A percentile compares a stretch with the other conserved stretches of the same genome.
phyloP scores from a whole-genome alignment of 2,113 vertebrate species.

The Proterorhinus semilunaris region DNA sequence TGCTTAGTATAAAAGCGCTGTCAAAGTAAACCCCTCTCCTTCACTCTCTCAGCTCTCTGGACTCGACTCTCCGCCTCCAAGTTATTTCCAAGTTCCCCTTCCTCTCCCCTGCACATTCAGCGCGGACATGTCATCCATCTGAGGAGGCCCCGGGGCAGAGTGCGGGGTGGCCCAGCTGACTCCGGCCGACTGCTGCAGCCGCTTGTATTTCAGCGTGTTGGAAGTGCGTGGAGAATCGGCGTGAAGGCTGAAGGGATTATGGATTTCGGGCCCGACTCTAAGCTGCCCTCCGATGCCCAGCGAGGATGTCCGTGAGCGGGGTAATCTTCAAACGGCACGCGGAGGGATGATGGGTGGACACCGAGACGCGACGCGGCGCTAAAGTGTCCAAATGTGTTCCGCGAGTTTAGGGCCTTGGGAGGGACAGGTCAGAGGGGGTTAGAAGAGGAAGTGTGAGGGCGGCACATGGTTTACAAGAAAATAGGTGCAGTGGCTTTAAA shows the following conservation, averaged over 20 bases:
- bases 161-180: slow-evolving; percentile 35
- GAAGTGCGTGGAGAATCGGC: slow-evolving; percentile 77
- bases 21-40: slow-evolving; percentile 20
- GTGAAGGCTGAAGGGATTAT: slow-evolving; percentile 78
- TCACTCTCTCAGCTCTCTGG: slow-evolving; percentile 35
- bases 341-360: slow-evolving; percentile 75
- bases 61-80: slow-evolving; percentile 42
- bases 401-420: slow-evolving; percentile 45
- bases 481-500: too few relatives aligned
- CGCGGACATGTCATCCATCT: slow-evolving; percentile 68
- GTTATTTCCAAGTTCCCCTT: slow-evolving; percentile 64
- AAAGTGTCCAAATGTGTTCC: slow-evolving; percentile 72
- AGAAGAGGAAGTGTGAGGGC: slow-evolving; percentile 19
- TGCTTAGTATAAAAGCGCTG: slow-evolving; percentile 27
- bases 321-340: slow-evolving; percentile 79
- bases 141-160: slow-evolving; percentile 58
- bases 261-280: slow-evolving; percentile 73
- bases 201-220: slow-evolving; percentile 73
- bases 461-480: slow-evolving; percentile 24
- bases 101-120: slow-evolving; percentile 56
- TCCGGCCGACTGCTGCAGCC: slow-evolving; percentile 56
- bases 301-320: slow-evolving; percentile 74
- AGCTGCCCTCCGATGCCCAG: slow-evolving; percentile 73
- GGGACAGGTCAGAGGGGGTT: slow-evolving; percentile 42
- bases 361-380: slow-evolving; percentile 65